Conservation (phyloP, 2,113 vertebrate species). For the Dendropsophus ebraccatus region DNA sequence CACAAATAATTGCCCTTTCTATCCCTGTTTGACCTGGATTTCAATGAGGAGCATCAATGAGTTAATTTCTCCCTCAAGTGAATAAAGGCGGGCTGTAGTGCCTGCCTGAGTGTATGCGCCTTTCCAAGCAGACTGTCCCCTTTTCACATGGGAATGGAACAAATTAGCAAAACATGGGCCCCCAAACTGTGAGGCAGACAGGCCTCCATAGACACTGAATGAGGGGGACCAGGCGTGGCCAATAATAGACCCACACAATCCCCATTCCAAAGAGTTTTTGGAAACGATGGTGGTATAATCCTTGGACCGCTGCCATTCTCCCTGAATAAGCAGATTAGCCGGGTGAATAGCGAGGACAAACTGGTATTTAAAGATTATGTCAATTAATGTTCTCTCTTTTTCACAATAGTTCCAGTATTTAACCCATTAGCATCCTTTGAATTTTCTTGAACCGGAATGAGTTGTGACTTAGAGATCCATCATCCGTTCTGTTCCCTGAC, state of each 20-base stretch:
- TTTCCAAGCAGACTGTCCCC: constrained; percentile 39
- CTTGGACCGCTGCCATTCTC: constrained; percentile 48
- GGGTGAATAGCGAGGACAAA: constrained; percentile 55
- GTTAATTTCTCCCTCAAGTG: constrained; percentile 53
- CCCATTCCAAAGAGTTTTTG: constrained; percentile 49
- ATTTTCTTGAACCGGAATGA: constrained; percentile 32
- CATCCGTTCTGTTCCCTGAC: background rate
- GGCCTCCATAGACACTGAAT: constrained; percentile 37
- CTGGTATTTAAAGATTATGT: constrained; percentile 58
- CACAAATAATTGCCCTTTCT: constrained; percentile 49
- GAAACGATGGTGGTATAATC: constrained; percentile 52
- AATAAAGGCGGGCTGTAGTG: constrained; percentile 29
- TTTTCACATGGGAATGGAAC: constrained; percentile 60
- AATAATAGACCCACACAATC: constrained; percentile 45
- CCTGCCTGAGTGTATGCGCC: constrained; percentile 26
- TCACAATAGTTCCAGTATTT: constrained; percentile 45
- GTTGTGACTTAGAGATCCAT: constrained; percentile 26
- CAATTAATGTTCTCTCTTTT: constrained; percentile 56
- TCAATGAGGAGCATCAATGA: constrained; percentile 47
- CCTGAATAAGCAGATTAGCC: constrained; percentile 57
- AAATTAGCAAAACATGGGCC: constrained; percentile 58
- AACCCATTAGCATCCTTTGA: constrained; percentile 42
- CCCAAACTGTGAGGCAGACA: constrained; percentile 53
- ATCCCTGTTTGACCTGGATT: constrained; percentile 39
- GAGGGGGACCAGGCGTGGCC: constrained; percentile 34